These are phyloP conservation scores for Tangara arthus DNA, from an alignment of 2,797 vertebrate species.

Conservation along the genomic window DNA sequence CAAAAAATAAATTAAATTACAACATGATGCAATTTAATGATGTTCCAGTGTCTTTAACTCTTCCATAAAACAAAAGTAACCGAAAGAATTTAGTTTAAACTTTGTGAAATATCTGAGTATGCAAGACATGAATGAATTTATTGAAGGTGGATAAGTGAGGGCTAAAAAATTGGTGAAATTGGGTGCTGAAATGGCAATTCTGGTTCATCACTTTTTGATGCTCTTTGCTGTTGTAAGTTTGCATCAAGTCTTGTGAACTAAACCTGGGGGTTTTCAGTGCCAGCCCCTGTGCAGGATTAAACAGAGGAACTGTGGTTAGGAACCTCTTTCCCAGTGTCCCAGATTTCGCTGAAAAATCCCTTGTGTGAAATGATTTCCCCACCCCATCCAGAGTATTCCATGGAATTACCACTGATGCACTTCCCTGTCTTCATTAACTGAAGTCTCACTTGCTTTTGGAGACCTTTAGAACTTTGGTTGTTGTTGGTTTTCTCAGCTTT, in stretches of 20 bases:
- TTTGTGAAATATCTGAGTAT: not conserved
- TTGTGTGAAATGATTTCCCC: not conserved
- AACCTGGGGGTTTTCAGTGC: not conserved
- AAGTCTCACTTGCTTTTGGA: not conserved
- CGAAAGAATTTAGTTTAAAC: not conserved
- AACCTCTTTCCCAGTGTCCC: not conserved
- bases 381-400: not conserved
- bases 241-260: not conserved
- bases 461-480: not conserved
- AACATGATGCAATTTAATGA: not conserved
- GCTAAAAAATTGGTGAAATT: not conserved
- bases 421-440: fast-evolving
- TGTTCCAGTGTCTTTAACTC: not conserved
- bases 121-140: not conserved
- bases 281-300: not conserved
- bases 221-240: not conserved
- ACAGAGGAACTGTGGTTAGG: not conserved
- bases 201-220: not conserved
- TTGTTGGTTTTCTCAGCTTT: not conserved
- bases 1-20: not conserved
- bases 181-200: not conserved
- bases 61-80: not conserved
- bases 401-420: fast-evolving
- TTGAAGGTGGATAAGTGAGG: not conserved
- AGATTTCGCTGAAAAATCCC: not conserved